Conservation (phyloP, 92 coral and sea anemone species). For the Heliopora coerulea region DNA sequence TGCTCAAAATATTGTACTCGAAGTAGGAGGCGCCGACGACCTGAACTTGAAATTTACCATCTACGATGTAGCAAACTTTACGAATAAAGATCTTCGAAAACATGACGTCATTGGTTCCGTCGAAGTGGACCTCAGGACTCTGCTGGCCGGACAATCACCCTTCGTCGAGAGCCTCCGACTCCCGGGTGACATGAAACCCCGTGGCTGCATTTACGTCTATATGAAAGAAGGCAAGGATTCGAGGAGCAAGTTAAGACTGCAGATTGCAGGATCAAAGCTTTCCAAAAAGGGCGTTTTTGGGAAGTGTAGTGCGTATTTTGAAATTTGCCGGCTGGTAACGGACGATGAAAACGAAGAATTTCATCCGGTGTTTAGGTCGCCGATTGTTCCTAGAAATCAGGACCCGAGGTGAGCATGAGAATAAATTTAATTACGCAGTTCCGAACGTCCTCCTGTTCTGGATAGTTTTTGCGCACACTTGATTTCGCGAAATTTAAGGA, state of each 20-base stretch:
- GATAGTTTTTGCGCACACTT: too few species aligned
- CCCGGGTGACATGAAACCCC: constrained; percentile 90
- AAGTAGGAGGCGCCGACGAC: constrained; percentile 59
- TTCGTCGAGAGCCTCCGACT: constrained; percentile 67
- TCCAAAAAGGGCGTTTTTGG: constrained; percentile 76
- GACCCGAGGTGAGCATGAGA: constrained; percentile 66
- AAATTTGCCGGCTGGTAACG: constrained; percentile 63
- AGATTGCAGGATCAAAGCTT: constrained; percentile 71
- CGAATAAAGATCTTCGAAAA: constrained; percentile 91
- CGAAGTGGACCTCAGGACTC: constrained; percentile 69
- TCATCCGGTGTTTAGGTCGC: constrained; percentile 92
- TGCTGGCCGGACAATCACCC: constrained; percentile 61
- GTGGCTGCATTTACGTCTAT: constrained; percentile 74
- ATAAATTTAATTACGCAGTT: too few species aligned
- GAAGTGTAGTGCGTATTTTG: constrained; percentile 88
- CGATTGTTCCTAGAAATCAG: constrained; percentile 71
- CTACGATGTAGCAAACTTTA: constrained; percentile 93
- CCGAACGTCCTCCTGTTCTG: too few species aligned
- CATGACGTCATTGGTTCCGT: constrained; percentile 89
- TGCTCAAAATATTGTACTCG: constrained; percentile 79
- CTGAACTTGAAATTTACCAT: constrained; percentile 82
- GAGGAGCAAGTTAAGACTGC: constrained; percentile 66
- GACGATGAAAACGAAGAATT: constrained; percentile 48
- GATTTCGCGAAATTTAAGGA: too few species aligned
- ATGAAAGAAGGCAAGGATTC: constrained; percentile 62